phyloP scores from a whole-genome alignment of 2,797 vertebrate genomes.

The Borostomias antarcticus region DNA sequence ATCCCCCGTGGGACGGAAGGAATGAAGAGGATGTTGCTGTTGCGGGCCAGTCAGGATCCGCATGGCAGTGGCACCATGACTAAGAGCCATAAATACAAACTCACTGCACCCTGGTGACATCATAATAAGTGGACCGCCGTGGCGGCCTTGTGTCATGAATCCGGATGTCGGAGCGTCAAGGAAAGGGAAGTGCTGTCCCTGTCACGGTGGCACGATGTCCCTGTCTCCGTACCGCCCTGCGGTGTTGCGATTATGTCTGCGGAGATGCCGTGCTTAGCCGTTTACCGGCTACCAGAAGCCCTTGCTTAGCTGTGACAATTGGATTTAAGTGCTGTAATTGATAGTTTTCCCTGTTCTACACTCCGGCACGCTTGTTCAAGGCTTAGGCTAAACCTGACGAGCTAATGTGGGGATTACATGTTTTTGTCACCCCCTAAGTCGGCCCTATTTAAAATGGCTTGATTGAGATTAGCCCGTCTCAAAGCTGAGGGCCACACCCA shows the following conservation, averaged over 20 bases:
- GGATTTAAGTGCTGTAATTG: slow-evolving; percentile 46
- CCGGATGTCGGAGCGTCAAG: background rate
- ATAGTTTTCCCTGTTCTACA: slow-evolving; percentile 35
- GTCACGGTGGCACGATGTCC: background rate
- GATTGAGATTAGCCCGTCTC: slow-evolving; percentile 32
- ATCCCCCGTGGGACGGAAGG: too few relatives aligned
- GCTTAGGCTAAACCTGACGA: slow-evolving; percentile 50
- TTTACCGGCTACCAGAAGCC: background rate
- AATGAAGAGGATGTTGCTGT: too few relatives aligned
- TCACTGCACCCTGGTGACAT: too few relatives aligned
- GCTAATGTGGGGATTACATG: slow-evolving; percentile 56
- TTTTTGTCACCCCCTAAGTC: slow-evolving; percentile 53
- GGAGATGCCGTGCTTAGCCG: too few relatives aligned
- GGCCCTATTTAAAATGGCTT: slow-evolving; percentile 40
- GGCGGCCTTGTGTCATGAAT: background rate
- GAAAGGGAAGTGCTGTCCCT: background rate
- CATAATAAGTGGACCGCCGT: background rate
- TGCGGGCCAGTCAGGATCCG: background rate
- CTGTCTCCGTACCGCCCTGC: too few relatives aligned
- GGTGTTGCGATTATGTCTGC: too few relatives aligned
- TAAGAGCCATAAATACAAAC: too few relatives aligned
- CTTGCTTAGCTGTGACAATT: background rate
- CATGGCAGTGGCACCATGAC: background rate
- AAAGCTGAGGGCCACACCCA: background rate
- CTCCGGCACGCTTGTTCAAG: slow-evolving; percentile 18